Percentiles rank a stretch among this genome's conserved stretches.
phyloP scores from a whole-genome alignment of 37 sponge, comb jelly and placozoan genomes.

The Trichoplax adhaerens region DNA sequence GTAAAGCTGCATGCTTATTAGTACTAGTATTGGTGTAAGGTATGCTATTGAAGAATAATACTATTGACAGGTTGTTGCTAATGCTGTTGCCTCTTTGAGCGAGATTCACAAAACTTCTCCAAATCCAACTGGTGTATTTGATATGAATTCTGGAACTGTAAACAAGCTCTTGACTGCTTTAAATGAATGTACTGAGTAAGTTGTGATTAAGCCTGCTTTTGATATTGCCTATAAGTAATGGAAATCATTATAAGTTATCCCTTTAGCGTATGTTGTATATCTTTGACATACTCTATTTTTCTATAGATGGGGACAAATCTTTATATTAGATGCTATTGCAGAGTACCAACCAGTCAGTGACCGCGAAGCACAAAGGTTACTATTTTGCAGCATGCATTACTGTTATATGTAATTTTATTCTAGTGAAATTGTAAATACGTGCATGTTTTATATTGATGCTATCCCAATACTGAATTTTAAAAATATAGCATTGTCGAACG shows the following conservation, averaged over 20 bases:
- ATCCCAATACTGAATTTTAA: not conserved
- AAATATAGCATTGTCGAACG: conserved; percentile 74
- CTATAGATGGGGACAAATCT: conserved; percentile 80
- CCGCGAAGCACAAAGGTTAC: conserved; percentile 73
- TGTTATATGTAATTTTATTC: not conserved
- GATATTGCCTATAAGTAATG: not conserved
- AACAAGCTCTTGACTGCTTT: conserved; percentile 98
- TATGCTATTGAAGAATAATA: too few relatives aligned
- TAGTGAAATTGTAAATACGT: not conserved
- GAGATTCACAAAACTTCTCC: conserved; percentile 85
- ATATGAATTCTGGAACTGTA: conserved; percentile 73
- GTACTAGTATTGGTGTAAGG: too few relatives aligned
- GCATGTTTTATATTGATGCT: conserved; percentile 1
- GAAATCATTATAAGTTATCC: too few relatives aligned
- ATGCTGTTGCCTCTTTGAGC: conserved; percentile 88
- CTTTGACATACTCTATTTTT: too few relatives aligned
- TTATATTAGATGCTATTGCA: conserved; percentile 86
- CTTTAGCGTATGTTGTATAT: too few relatives aligned
- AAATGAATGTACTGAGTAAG: conserved; percentile 87
- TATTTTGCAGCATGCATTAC: conserved; percentile 6
- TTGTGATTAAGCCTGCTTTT: not conserved
- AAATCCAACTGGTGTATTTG: conserved; percentile 49
- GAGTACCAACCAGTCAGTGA: conserved; percentile 58
- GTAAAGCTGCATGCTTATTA: too few relatives aligned
- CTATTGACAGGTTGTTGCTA: conserved; percentile 63